Evolutionary conservation across 1,140 invertebrate genomes (phyloP), one percentile per base, ranked within the genome.

Genomic region (Portunus trituberculatus): DNA sequence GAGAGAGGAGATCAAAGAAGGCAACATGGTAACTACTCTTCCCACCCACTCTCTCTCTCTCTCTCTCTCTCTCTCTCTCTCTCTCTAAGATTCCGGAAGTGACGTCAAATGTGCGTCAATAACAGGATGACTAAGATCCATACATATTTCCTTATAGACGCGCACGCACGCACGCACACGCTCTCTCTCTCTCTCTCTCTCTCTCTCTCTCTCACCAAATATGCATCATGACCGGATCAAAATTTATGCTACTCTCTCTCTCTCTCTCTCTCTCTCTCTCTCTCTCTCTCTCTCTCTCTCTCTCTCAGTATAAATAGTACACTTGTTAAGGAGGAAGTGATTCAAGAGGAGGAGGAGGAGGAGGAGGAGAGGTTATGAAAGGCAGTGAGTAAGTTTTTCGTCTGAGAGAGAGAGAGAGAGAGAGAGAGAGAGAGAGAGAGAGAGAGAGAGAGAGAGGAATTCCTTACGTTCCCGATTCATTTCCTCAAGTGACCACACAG

Each of bases 181-280:
- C 67, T n/a, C 67, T n/a, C 67, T n/a, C 67, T n/a, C 67, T n/a
- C 67, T n/a, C 67, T n/a, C 67, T n/a, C 67, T n/a, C 67, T n/a
- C 67, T n/a, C 67, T n/a, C 25, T n/a, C 67, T n/a, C 67, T n/a
- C 67, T 3, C 67, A 76, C n/a, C 67, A 20, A n/a, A 76, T n/a
- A 76, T n/a, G n/a, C 67, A 76, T 76, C 67, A 76, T n/a, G 20
- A 76, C 67, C 67, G 25, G 52, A 14, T 59, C 0, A 59, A 12
- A 59, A 59, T 59, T 7, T 76, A 12, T 76, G 67, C 25, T n/a
- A n/a, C 20, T 76, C 67, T 76, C 67, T 76, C 67, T 76, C 67
- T 76, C 67, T 76, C 67, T 76, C 67, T 76, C 67, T 76, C 67
- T 76, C 67, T 76, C 67, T 76, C 67, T 76, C 67, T 76, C 67